Evolutionary conservation across 2,888 invertebrate genomes (phyloP).

Genomic region (Odontocerum albicorne): DNA sequence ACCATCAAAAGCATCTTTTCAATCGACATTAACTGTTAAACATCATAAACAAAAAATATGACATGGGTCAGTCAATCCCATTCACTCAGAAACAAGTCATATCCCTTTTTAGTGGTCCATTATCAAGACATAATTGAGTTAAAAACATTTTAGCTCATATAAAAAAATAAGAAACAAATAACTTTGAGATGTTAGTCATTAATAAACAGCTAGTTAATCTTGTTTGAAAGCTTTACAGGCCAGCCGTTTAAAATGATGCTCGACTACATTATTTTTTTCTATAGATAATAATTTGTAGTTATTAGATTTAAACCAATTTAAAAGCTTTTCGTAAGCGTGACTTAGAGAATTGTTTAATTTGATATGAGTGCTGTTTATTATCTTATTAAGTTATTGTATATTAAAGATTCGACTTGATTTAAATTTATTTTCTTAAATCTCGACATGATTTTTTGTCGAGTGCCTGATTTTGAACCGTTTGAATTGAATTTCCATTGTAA

Average conservation of each 20-base stretch:
- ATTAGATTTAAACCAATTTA: too few relatives aligned
- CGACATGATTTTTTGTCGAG: too few relatives aligned
- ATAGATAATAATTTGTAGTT: too few relatives aligned
- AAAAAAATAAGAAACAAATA: constrained; percentile 15
- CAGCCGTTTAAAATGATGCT: background rate
- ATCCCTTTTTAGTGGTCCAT: background rate
- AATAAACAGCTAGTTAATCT: constrained; percentile 17
- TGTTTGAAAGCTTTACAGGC: constrained; percentile 5
- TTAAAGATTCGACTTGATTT: too few relatives aligned
- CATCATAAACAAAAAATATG: background rate
- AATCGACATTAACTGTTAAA: background rate
- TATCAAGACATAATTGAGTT: constrained; percentile 17
- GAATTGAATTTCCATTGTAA: too few relatives aligned
- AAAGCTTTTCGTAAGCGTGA: too few relatives aligned
- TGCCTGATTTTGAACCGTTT: too few relatives aligned
- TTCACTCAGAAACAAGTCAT: constrained; percentile 1
- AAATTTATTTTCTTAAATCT: too few relatives aligned
- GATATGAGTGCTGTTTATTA: too few relatives aligned
- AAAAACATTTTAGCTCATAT: constrained; percentile 18
- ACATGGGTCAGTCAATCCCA: constrained; percentile 1
- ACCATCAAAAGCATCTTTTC: constrained; percentile 1
- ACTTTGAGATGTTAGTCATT: background rate
- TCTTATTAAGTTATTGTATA: too few relatives aligned
- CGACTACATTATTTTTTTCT: background rate
- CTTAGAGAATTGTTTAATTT: too few relatives aligned